Evolutionary conservation across 2,113 vertebrate species (phyloP), one percentile per base, ranked within the genome.

Genomic region (Paracanthobrama guichenoti): DNA sequence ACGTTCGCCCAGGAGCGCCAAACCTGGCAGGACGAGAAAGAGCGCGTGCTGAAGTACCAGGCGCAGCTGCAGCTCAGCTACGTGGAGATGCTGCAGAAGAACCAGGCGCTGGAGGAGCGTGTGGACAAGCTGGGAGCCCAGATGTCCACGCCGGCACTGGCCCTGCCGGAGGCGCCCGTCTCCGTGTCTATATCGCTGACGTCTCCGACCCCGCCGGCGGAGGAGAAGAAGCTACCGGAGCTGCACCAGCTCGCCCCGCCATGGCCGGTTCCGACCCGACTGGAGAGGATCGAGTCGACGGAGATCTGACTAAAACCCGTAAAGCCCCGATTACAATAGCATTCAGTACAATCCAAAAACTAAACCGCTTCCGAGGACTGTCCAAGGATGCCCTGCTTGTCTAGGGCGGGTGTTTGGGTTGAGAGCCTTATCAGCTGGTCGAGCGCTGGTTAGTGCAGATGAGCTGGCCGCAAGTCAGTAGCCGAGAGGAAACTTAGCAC

Each of bases 11-110:
- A 96, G 86, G 96, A 97, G 87, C 92, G 95, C 79, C 94, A 95
- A 1, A 96, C 95, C 0, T 96, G 96, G 96, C 95, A 96, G 87
- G 96, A 95, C 55, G 96, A 97, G 91, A 96, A 97, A 85, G 96
- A 96, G 80, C 91, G 96, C 89, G 96, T 97, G 84, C 96, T 97
- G 50, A 96, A 97, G 88, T 97, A 97, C 88, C 96, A 97, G 93
- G 96, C 96, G 84, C 96, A 97, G 90, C 91, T 97, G 85, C 96
- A 97, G 90, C 93, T 97, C 82, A 97, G 95, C 89, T 97, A 97
- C 0, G 96, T 97, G 89, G 96, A 97, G 92, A 96, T 96, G 95
- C 96, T 96, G 88, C 96, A 97, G 93, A 96, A 96, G 90, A 97
- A 96, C 90, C 96, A 97, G 89, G 94, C 95, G n/a, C 91, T 97